phyloP scores from a whole-genome alignment of 1,140 invertebrate species.

The Lepidurus couesii region DNA sequence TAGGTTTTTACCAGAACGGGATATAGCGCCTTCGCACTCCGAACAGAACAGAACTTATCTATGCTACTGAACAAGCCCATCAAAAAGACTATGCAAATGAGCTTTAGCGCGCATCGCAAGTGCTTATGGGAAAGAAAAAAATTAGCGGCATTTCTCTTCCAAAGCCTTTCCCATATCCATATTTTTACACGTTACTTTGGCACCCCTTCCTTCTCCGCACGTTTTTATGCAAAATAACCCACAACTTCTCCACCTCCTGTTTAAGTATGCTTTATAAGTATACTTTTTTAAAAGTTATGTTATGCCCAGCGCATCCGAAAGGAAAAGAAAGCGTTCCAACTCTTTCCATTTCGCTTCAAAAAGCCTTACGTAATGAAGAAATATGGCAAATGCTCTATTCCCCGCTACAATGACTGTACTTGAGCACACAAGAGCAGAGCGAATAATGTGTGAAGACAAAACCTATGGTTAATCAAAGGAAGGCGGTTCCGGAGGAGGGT shows the following conservation, averaged over 20 bases:
- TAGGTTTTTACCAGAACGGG: neutral
- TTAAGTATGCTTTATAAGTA: no score
- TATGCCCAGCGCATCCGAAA: no score
- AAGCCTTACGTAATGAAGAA: no score
- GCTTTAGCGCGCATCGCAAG: neutral
- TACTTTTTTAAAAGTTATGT: no score
- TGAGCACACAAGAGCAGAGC: neutral
- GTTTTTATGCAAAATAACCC: slow-evolving; percentile 15
- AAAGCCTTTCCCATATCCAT: neutral
- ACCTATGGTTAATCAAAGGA: slow-evolving; percentile 19
- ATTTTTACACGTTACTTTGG: slow-evolving; percentile 19
- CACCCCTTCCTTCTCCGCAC: slow-evolving; percentile 5
- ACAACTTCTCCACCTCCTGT: slow-evolving; percentile 6
- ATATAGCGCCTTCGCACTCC: neutral
- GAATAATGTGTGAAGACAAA: slow-evolving; percentile 19
- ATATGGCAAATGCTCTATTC: no score
- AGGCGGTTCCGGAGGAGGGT: neutral
- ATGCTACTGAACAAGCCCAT: slow-evolving; percentile 21
- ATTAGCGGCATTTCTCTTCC: slow-evolving; percentile 14
- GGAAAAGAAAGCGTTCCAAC: no score
- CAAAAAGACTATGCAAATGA: neutral
- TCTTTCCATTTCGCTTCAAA: no score
- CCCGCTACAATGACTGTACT: no score
- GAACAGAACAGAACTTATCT: neutral
- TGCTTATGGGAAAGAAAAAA: neutral